These are phyloP conservation scores for Meloe dianella DNA, from an alignment of 2,888 invertebrate species.

Conservation along the genomic window DNA sequence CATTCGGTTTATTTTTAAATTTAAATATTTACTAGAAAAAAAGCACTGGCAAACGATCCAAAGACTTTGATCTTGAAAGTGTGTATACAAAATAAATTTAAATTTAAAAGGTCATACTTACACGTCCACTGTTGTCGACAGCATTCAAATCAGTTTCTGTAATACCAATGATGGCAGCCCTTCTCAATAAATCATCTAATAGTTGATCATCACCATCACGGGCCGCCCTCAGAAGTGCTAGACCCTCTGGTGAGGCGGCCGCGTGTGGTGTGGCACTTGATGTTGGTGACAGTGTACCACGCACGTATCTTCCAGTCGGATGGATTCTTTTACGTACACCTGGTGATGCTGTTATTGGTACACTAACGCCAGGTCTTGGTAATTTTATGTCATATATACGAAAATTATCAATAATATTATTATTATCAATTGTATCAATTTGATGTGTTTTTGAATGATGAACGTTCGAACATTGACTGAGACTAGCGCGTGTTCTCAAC, in stretches of 20 bases:
- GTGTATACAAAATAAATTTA: neutral
- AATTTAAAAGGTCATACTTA: conserved; percentile 51
- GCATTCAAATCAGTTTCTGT: conserved; percentile 62
- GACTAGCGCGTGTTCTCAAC: conserved; percentile 46
- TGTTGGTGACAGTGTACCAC: conserved; percentile 60
- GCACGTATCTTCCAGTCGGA: conserved; percentile 56
- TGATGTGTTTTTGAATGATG: conserved; percentile 35
- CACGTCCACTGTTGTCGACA: conserved; percentile 65
- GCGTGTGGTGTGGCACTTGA: conserved; percentile 51
- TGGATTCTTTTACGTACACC: conserved; percentile 53
- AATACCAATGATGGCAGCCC: conserved; percentile 56
- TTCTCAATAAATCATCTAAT: conserved; percentile 58
- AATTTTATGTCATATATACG: neutral
- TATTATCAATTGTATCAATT: neutral
- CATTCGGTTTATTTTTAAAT: neutral
- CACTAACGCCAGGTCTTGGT: conserved; percentile 28
- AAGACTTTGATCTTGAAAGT: neutral
- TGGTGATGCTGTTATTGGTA: conserved; percentile 50
- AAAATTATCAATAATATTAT: neutral
- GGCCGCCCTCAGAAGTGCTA: conserved; percentile 62
- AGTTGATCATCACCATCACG: conserved; percentile 63
- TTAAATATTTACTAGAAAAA: conserved; percentile 5
- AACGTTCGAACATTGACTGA: conserved; percentile 44
- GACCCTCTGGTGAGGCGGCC: conserved; percentile 50
- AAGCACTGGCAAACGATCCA: neutral